Conservation (phyloP, 2,888 invertebrate genomes). For the Scelioninae gen. 1 region DNA sequence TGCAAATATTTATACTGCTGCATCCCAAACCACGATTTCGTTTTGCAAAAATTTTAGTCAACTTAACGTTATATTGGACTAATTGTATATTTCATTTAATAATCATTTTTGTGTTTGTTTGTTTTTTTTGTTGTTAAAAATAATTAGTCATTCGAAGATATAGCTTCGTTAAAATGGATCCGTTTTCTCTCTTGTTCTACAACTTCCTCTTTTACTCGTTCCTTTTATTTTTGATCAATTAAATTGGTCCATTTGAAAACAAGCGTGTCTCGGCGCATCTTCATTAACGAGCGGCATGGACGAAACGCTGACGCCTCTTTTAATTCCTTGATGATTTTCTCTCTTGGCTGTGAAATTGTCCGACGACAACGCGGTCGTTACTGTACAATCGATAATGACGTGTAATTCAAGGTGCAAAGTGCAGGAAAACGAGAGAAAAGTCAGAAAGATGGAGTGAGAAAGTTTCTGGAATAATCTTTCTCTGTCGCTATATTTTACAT, state of each 20-base stretch:
- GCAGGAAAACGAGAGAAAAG: slow-evolving; percentile 30
- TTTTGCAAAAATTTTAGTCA: slow-evolving; percentile 7
- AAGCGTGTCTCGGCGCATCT: slow-evolving; percentile 27
- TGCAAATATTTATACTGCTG: slow-evolving; percentile 40
- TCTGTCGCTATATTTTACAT: slow-evolving; percentile 29
- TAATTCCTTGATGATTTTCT: slow-evolving; percentile 58
- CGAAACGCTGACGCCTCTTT: slow-evolving; percentile 51
- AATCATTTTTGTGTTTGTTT: background rate
- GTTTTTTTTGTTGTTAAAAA: slow-evolving; percentile 1
- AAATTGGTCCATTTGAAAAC: slow-evolving; percentile 20
- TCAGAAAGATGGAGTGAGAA: background rate
- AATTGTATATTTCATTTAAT: slow-evolving; percentile 12
- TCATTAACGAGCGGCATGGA: slow-evolving; percentile 40
- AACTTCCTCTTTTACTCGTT: background rate
- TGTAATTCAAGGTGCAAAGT: slow-evolving; percentile 52
- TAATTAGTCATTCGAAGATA: background rate
- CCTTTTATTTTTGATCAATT: slow-evolving; percentile 16
- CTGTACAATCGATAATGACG: slow-evolving; percentile 62
- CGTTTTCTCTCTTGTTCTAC: background rate
- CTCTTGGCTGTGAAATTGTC: slow-evolving; percentile 38
- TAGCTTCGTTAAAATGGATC: background rate
- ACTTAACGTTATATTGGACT: slow-evolving; percentile 1
- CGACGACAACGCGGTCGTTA: slow-evolving; percentile 47
- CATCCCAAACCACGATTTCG: slow-evolving; percentile 19
- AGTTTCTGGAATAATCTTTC: slow-evolving; percentile 13